Evolutionary conservation across 2,113 vertebrate species (phyloP).

Genomic region (Mus spicilegus): DNA sequence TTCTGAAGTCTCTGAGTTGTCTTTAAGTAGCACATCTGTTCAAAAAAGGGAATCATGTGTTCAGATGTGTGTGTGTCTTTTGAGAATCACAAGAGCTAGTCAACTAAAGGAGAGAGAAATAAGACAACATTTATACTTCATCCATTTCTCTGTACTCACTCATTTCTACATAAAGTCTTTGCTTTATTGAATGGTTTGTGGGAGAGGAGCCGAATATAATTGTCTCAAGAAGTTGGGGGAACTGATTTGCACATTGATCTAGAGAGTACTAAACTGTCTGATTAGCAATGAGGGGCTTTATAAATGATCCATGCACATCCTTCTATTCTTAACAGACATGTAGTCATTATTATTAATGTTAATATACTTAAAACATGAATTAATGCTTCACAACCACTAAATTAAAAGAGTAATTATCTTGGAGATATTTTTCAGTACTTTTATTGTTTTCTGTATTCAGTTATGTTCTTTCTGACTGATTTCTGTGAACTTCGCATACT

Average conservation of each 20-base stretch:
- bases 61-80: not conserved
- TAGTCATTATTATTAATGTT: not conserved
- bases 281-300: not conserved
- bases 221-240: not conserved
- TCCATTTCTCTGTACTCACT: not conserved
- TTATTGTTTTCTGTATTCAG: not conserved
- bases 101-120: not conserved
- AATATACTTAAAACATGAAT: not conserved
- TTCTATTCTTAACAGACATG: not conserved
- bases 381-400: not conserved
- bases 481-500: not conserved
- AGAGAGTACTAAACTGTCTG: not conserved
- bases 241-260: not conserved
- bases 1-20: not conserved
- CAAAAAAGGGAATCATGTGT: not conserved
- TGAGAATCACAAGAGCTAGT: not conserved
- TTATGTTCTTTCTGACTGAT: not conserved
- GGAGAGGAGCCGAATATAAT: not conserved
- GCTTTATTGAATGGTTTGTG: not conserved
- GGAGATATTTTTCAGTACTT: not conserved
- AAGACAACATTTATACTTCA: not conserved
- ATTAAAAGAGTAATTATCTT: not conserved
- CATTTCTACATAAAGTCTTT: slow-evolving; percentile 12
- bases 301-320: not conserved
- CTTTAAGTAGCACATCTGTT: slow-evolving; percentile 4